A percentile compares a stretch with the other conserved stretches of the same genome.
These are phyloP conservation scores for Notiomystis cincta DNA, from an alignment of 2,113 vertebrate species.

Conservation along the genomic window DNA sequence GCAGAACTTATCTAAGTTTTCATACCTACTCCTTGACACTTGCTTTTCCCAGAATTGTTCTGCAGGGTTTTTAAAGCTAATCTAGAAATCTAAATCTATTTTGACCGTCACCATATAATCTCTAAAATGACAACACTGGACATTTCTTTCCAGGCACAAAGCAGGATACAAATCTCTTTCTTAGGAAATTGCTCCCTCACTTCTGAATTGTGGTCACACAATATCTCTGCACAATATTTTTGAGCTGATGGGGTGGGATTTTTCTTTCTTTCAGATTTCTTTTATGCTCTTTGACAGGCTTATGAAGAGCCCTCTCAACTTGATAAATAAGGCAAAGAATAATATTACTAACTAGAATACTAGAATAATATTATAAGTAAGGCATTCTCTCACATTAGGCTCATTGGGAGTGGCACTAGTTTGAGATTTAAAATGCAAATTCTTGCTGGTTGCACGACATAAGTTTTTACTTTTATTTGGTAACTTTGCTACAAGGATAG, in stretches of 20 bases:
- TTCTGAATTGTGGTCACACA: background rate
- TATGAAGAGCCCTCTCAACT: background rate
- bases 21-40: background rate
- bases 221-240: background rate
- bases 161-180: background rate
- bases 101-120: background rate
- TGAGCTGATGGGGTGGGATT: background rate
- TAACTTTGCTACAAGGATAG: background rate
- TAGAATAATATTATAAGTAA: background rate
- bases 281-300: background rate
- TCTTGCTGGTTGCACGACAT: background rate
- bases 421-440: background rate
- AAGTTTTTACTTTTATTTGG: background rate
- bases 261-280: background rate
- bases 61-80: background rate
- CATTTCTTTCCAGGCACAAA: background rate
- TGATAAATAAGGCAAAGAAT: background rate
- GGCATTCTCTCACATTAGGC: rapidly evolving
- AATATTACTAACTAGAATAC: too few species aligned
- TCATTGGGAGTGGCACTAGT: background rate
- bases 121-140: background rate
- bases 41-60: background rate
- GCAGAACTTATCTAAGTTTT: background rate
- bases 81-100: background rate
- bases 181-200: background rate